Evolutionary conservation across 2,797 vertebrate species (phyloP).

Genomic region (Enteromius paludinosus): DNA sequence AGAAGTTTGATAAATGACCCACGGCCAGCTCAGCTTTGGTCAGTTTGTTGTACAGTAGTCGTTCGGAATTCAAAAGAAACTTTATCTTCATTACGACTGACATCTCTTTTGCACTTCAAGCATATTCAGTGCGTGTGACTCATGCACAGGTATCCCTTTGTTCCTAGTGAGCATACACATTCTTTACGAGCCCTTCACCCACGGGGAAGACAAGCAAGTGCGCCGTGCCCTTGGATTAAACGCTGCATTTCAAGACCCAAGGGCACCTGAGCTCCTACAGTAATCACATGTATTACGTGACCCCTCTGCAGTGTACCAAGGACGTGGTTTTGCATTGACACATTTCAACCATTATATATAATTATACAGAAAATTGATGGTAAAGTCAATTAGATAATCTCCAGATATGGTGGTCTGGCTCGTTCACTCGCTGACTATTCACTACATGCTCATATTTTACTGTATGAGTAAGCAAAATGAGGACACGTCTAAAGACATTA

Average conservation of each 20-base stretch:
- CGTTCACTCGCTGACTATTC: background rate
- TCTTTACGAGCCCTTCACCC: conserved; percentile 7
- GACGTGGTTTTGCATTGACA: background rate
- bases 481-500: background rate
- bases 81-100: conserved; percentile 44
- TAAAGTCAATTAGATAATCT: background rate
- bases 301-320: background rate
- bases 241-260: conserved; percentile 8
- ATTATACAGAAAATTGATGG: background rate
- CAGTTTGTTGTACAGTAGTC: conserved; percentile 13
- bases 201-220: conserved; percentile 20
- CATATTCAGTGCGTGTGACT: conserved; percentile 15
- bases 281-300: conserved; percentile 16
- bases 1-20: conserved; percentile 49
- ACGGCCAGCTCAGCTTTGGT: background rate
- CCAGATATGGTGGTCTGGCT: background rate
- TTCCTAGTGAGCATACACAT: conserved; percentile 14
- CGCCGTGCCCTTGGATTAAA: conserved; percentile 17
- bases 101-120: conserved; percentile 23
- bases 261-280: background rate
- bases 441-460: background rate
- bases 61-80: conserved; percentile 26
- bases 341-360: background rate
- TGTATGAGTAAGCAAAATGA: background rate
- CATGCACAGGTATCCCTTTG: conserved; percentile 27